Base-by-base conservation (phyloP, 2,113 vertebrate genomes). In the Struthidea cinerea region DNA sequence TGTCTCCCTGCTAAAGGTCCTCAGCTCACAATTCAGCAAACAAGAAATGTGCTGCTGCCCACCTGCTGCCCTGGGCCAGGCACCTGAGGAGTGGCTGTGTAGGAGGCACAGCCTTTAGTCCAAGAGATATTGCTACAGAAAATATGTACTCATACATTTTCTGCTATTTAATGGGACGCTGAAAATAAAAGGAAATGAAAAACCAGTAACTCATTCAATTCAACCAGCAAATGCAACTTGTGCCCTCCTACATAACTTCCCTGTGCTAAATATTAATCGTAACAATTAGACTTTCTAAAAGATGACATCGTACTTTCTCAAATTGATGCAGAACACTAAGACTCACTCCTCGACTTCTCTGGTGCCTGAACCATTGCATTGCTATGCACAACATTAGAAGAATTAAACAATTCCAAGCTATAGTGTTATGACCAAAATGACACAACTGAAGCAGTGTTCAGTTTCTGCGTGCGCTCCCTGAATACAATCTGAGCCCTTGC, bases 131-230 rank as follows among this genome's bases (percentile, higher is more conserved):
- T 30, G 41, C 57, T 61, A 46, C 2, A 86, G 32, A 52, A 94
- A 90, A 93, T 37, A 60, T 1, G 22, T 41, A 53, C 49, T 91
- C 16, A 19, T 27, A 78, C 23, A 68, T 56, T 84, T 89, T 64
- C 65, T 6, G 10, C 79, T 84, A 35, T 50, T 93, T 64, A 87
- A 44, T 39, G 41, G 33, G 30, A 84, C 67, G 76, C 73, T 89
- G 87, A 89, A 88, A 86, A 89, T 82, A 80, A 91, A 92, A 57
- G 68, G 52, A 90, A 89, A 89, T 60, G 27, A 91, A 94, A 91
- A 94, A 57, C 50, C 64, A 81, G 80, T 60, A 92, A 67, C 47
- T 59, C 55, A 67, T 83, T 86, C 68, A 61, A 42, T 69, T 74
- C 87, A 88, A 63, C 14, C 55, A 89, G 76, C 64, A 89, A 65